Evolutionary conservation across 2,113 vertebrate species (phyloP).

Genomic region (Bufo bufo): DNA sequence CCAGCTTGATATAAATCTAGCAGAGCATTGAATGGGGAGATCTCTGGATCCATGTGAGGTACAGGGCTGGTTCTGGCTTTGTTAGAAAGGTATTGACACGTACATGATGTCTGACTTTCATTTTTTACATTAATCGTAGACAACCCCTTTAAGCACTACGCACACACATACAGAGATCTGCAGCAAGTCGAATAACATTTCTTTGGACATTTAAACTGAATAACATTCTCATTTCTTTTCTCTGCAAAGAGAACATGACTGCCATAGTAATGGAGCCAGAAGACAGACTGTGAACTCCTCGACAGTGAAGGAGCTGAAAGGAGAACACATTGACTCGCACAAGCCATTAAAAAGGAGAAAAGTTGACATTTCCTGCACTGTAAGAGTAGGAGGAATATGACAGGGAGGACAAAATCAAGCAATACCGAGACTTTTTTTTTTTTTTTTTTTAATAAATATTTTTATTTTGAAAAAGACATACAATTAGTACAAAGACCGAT

Average conservation of each 20-base stretch:
- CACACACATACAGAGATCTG: neutral
- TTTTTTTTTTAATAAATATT: no score
- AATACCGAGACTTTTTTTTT: neutral
- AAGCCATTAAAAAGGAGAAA: neutral
- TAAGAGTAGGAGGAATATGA: neutral
- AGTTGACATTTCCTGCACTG: neutral
- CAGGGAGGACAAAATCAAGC: neutral
- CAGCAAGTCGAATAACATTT: slow-evolving; percentile 2
- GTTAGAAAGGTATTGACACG: no score
- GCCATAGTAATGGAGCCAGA: slow-evolving; percentile 26
- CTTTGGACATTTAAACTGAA: slow-evolving; percentile 14
- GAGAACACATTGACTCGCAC: neutral
- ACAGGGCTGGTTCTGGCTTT: no score
- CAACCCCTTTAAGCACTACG: no score
- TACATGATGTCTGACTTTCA: no score
- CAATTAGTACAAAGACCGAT: no score
- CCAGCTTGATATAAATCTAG: no score
- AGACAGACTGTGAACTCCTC: slow-evolving; percentile 21
- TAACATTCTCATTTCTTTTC: slow-evolving; percentile 22
- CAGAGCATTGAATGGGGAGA: no score
- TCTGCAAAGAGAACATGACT: slow-evolving; percentile 19
- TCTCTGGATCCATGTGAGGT: no score
- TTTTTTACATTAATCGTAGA: no score
- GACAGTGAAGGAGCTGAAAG: neutral
- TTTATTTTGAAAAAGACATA: no score